Conservation (phyloP, 2,888 invertebrate species). For the Diaprepes abbreviatus region DNA sequence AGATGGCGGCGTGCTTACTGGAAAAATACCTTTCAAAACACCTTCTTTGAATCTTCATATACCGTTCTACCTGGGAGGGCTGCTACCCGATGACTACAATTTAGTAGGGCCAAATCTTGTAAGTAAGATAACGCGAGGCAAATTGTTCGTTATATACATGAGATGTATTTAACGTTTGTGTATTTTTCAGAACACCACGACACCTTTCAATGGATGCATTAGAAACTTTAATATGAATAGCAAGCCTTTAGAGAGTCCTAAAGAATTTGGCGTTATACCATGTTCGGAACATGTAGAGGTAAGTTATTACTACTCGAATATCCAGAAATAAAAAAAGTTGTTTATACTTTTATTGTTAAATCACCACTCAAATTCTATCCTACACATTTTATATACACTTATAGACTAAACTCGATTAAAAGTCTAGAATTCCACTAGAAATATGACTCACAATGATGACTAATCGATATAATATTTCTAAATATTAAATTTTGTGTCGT, state of each 20-base stretch:
- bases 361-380: too few species aligned
- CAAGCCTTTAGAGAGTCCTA: slow-evolving; percentile 74
- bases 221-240: slow-evolving; percentile 81
- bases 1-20: slow-evolving; percentile 70
- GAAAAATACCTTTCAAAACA: slow-evolving; percentile 64
- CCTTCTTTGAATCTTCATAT: slow-evolving; percentile 70
- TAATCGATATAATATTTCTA: too few species aligned
- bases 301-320: too few species aligned
- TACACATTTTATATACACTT: too few species aligned
- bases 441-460: too few species aligned
- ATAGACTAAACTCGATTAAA: too few species aligned
- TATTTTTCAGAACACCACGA: slow-evolving; percentile 64
- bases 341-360: too few species aligned
- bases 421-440: too few species aligned
- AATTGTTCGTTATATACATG: too few species aligned
- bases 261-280: slow-evolving; percentile 76
- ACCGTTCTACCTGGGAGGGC: slow-evolving; percentile 87
- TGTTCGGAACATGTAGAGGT: slow-evolving; percentile 85
- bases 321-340: too few species aligned
- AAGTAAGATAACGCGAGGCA: too few species aligned
- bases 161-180: slow-evolving; percentile 12
- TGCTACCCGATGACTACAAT: slow-evolving; percentile 70
- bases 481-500: too few species aligned
- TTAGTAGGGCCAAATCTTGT: slow-evolving; percentile 62
- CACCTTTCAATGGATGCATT: slow-evolving; percentile 88